A percentile compares a stretch with the other conserved stretches of the same genome.
phyloP scores from a whole-genome alignment of 2,113 vertebrate genomes.

The Cyprinodon variegatus region DNA sequence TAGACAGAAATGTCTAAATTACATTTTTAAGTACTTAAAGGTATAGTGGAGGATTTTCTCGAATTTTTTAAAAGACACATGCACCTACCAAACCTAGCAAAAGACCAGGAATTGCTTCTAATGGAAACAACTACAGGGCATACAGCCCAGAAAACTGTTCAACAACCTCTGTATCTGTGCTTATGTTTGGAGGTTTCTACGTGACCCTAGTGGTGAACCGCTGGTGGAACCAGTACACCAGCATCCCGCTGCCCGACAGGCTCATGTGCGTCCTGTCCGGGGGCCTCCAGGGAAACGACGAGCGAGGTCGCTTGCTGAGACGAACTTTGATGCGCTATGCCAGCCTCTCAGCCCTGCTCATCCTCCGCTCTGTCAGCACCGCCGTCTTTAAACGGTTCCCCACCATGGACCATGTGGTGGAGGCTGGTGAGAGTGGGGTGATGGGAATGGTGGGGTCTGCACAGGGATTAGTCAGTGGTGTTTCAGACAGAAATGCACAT shows the following conservation, averaged over 20 bases:
- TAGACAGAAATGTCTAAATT: too few relatives aligned
- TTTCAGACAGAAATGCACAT: neutral
- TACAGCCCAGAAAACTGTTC: neutral
- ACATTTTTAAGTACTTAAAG: too few relatives aligned
- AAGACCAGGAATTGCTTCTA: neutral
- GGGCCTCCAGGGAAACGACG: slow-evolving; percentile 85
- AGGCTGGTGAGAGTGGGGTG: slow-evolving; percentile 82
- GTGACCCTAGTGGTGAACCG: slow-evolving; percentile 93
- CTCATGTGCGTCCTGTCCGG: slow-evolving; percentile 88
- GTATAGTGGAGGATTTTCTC: too few relatives aligned
- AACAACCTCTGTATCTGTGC: neutral
- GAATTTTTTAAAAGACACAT: too few relatives aligned
- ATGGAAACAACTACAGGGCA: neutral
- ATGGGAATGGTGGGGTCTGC: neutral
- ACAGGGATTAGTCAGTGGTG: neutral
- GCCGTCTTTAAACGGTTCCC: slow-evolving; percentile 93
- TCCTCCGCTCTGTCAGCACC: slow-evolving; percentile 91
- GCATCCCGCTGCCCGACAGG: slow-evolving; percentile 87
- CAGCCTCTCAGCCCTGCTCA: slow-evolving; percentile 88
- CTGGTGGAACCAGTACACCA: slow-evolving; percentile 94
- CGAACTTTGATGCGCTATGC: slow-evolving; percentile 91
- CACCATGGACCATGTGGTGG: slow-evolving; percentile 92
- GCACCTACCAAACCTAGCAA: neutral
- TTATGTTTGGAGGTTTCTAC: slow-evolving; percentile 85
- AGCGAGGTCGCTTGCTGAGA: slow-evolving; percentile 87